A percentile compares a stretch with the other conserved stretches of the same genome.
phyloP scores from a whole-genome alignment of 2,888 invertebrate genomes.

The Chouioia cunea region DNA sequence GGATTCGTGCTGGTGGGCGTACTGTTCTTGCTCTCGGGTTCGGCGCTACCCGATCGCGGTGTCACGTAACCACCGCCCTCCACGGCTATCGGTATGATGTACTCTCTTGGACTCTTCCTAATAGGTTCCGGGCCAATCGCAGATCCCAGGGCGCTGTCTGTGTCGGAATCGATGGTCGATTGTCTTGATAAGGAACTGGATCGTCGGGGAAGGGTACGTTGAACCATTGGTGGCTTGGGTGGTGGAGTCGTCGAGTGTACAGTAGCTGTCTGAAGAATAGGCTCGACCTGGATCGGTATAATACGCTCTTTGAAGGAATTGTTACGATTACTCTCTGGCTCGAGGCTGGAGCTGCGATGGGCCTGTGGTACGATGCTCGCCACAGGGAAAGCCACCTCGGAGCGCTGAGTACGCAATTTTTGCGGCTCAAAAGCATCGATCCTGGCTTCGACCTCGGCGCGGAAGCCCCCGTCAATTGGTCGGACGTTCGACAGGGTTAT shows the following conservation, averaged over 20 bases:
- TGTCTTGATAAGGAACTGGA: conserved; percentile 73
- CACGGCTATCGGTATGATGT: conserved; percentile 93
- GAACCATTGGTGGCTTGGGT: conserved; percentile 69
- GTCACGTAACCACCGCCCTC: conserved; percentile 91
- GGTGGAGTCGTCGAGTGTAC: conserved; percentile 67
- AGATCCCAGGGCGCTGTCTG: conserved; percentile 71
- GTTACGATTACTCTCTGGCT: conserved; percentile 68
- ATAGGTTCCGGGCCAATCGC: conserved; percentile 77
- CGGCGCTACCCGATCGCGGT: conserved; percentile 81
- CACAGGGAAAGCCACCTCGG: conserved; percentile 74
- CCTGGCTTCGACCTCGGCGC: conserved; percentile 64
- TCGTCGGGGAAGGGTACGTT: conserved; percentile 68
- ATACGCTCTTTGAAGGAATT: conserved; percentile 73
- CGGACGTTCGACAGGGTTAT: conserved; percentile 72
- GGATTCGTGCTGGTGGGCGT: conserved; percentile 71
- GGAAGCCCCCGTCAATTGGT: conserved; percentile 58
- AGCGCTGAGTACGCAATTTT: conserved; percentile 69
- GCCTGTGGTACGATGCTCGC: conserved; percentile 65
- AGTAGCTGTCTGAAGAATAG: conserved; percentile 28
- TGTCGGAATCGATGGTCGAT: conserved; percentile 80
- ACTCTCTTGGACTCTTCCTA: conserved; percentile 89
- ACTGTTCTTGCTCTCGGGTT: conserved; percentile 77
- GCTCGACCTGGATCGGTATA: conserved; percentile 73
- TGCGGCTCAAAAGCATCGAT: conserved; percentile 64
- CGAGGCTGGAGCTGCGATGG: conserved; percentile 71